Evolutionary conservation across 2,797 vertebrate genomes (phyloP).

Genomic region (Pteropus rufus): DNA sequence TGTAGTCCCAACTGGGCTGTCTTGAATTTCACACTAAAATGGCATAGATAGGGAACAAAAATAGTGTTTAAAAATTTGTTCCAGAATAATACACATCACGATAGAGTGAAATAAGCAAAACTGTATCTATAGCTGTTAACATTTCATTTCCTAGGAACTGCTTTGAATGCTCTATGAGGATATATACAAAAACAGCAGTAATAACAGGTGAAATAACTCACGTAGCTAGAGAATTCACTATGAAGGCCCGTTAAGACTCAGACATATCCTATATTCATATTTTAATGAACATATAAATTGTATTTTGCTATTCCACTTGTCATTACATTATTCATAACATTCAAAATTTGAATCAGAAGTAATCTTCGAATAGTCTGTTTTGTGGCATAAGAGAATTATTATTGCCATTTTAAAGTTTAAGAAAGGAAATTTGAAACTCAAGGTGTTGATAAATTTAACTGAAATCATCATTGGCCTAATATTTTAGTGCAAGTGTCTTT

Average conservation of each 20-base stretch:
- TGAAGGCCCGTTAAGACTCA: slow-evolving; percentile 47
- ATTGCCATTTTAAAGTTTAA: slow-evolving; percentile 28
- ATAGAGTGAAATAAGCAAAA: slow-evolving; percentile 35
- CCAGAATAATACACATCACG: not conserved
- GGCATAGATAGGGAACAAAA: not conserved
- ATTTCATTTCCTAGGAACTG: slow-evolving; percentile 48
- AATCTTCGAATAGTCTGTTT: slow-evolving; percentile 64
- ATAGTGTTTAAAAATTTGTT: slow-evolving; percentile 37
- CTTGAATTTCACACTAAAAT: not conserved
- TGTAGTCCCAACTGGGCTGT: not conserved
- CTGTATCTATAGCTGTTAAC: slow-evolving; percentile 5
- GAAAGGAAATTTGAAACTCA: slow-evolving; percentile 57
- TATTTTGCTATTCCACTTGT: slow-evolving; percentile 63
- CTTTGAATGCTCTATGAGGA: slow-evolving; percentile 45
- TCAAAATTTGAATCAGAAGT: slow-evolving; percentile 57
- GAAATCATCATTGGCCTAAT: slow-evolving; percentile 31
- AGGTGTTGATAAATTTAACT: slow-evolving; percentile 21
- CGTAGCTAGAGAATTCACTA: slow-evolving; percentile 24
- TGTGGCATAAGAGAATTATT: slow-evolving; percentile 52
- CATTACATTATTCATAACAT: slow-evolving; percentile 44
- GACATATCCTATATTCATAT: slow-evolving; percentile 30
- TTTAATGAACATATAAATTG: slow-evolving; percentile 50
- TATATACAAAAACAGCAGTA: slow-evolving; percentile 4
- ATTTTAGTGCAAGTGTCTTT: slow-evolving; percentile 32
- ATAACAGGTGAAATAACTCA: slow-evolving; percentile 39